A percentile compares a stretch with the other conserved stretches of the same genome.
Evolutionary conservation across 2,797 vertebrate species (phyloP).

Genomic region (Coranthus polyacanthus): DNA sequence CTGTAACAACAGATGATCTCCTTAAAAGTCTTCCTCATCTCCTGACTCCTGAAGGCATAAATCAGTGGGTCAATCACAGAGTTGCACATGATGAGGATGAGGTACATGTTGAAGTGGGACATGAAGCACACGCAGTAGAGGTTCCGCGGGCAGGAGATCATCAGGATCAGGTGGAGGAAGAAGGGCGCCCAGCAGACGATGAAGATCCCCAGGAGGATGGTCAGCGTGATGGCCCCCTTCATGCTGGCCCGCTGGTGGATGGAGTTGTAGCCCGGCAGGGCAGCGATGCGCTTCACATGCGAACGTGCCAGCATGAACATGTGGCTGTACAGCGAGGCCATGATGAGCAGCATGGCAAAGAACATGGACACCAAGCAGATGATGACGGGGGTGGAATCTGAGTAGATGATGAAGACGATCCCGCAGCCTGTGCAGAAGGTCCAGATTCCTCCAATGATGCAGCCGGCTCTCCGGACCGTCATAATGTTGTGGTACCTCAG

Average conservation of each 20-base stretch:
- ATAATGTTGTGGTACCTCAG: slow-evolving; percentile 97
- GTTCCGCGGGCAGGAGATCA: slow-evolving; percentile 95
- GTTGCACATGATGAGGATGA: slow-evolving; percentile 98
- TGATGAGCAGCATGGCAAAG: slow-evolving; percentile 95
- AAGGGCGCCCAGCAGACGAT: slow-evolving; percentile 97
- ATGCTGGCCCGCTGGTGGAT: slow-evolving; percentile 93
- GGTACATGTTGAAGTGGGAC: slow-evolving; percentile 98
- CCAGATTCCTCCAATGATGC: slow-evolving; percentile 94
- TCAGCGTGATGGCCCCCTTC: slow-evolving; percentile 96
- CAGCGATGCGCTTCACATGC: slow-evolving; percentile 94
- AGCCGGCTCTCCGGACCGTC: slow-evolving; percentile 89
- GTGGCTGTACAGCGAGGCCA: slow-evolving; percentile 98
- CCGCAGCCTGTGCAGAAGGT: slow-evolving; percentile 92
- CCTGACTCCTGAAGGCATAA: slow-evolving; percentile 97
- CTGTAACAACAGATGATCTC: slow-evolving; percentile 94
- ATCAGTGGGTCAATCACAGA: slow-evolving; percentile 96
- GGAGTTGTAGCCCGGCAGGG: slow-evolving; percentile 89
- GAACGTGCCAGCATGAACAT: slow-evolving; percentile 97
- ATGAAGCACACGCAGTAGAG: slow-evolving; percentile 97
- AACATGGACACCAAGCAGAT: slow-evolving; percentile 97
- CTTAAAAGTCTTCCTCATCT: slow-evolving; percentile 97
- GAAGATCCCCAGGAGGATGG: slow-evolving; percentile 96
- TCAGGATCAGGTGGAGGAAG: slow-evolving; percentile 96
- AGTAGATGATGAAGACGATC: slow-evolving; percentile 95
- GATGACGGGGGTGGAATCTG: slow-evolving; percentile 92